Conservation (phyloP, 2,113 vertebrate genomes). For the Zosterops lateralis region DNA sequence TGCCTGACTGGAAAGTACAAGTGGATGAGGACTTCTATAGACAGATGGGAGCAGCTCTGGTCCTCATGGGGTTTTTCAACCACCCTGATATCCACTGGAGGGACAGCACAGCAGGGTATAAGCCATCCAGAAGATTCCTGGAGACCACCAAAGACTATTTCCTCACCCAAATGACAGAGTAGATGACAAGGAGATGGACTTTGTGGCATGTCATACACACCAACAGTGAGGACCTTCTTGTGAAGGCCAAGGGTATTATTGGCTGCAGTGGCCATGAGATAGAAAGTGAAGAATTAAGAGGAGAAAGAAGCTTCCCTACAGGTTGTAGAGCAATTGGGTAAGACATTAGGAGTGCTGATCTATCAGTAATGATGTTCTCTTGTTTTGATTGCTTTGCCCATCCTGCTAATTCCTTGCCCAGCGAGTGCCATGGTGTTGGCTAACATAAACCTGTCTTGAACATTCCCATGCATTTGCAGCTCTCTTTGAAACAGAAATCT, state of each 20-base stretch:
- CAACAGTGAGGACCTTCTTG: neutral
- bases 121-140: neutral
- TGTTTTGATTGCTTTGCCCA: neutral
- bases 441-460: neutral
- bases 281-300: neutral
- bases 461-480: neutral
- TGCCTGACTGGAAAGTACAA: neutral
- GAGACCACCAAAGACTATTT: neutral
- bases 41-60: neutral
- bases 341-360: neutral
- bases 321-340: neutral
- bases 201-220: neutral
- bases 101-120: neutral
- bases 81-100: neutral
- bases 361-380: neutral
- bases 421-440: neutral
- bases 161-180: neutral
- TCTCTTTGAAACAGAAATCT: neutral
- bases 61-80: accelerated
- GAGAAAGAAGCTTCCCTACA: neutral
- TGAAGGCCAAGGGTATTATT: neutral
- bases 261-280: neutral
- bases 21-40: neutral
- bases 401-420: neutral
- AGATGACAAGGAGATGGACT: neutral